Conservation (phyloP, 2,888 invertebrate genomes). For the Sepioteuthis lessoniana region DNA sequence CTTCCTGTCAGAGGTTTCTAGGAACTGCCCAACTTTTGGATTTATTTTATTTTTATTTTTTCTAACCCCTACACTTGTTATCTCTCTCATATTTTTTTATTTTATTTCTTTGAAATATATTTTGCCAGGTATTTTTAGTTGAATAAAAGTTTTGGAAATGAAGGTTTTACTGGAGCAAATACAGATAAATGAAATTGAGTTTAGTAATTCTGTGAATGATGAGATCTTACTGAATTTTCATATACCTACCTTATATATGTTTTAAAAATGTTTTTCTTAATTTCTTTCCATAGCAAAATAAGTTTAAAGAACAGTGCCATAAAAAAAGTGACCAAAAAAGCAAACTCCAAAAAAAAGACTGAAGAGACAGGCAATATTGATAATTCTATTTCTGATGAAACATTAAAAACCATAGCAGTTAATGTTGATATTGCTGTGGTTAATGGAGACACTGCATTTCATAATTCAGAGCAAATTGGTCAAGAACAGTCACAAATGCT, state of each 20-base stretch:
- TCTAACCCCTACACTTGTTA: too few species aligned
- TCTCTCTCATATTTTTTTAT: too few species aligned
- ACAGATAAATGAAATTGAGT: too few species aligned
- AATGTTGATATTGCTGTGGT: background rate
- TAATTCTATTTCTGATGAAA: background rate
- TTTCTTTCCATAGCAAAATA: background rate
- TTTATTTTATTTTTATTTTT: too few species aligned
- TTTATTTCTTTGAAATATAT: too few species aligned
- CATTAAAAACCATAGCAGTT: background rate
- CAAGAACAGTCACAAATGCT: background rate
- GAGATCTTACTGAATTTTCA: background rate
- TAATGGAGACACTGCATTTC: background rate
- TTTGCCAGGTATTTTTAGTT: too few species aligned
- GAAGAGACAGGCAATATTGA: too few species aligned
- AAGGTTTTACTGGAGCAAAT: too few species aligned
- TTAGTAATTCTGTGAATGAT: too few species aligned
- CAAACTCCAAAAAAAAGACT: background rate
- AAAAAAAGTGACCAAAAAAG: background rate
- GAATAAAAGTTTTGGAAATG: too few species aligned
- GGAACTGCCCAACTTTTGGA: too few species aligned
- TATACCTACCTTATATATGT: background rate
- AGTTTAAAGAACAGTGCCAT: background rate
- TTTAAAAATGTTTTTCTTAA: background rate
- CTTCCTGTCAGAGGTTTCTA: too few species aligned
- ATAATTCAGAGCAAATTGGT: background rate